Base-by-base conservation (phyloP, 1,140 invertebrate species). In the Argopecten irradians region DNA sequence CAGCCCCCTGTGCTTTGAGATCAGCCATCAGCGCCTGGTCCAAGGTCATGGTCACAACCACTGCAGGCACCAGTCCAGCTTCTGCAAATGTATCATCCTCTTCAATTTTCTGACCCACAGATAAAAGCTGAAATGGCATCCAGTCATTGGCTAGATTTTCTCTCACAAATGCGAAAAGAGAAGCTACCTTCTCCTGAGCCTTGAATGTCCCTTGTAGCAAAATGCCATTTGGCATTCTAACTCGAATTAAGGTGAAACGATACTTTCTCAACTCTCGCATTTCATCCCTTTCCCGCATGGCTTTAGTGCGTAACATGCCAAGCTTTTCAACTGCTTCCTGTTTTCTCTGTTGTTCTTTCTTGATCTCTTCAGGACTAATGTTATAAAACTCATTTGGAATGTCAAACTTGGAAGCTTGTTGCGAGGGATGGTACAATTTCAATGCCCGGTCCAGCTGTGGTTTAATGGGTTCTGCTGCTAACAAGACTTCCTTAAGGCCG, bases 281-380 rank as follows among this genome's bases (percentile, higher is more conserved):
- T 94, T 98, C 98, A 84, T 98, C 97, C 92, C 97, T 97, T 95
- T 99, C 98, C 19, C 98, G 95, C 98, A 99, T 99, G 0, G 98
- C 98, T 96, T 98, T 98, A 0, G 98, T 99, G 87, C 98, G 96
- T 1, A 99, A 94, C 96, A 98, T 97, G 92, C 97, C 96, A 92
- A 97, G 97, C 93, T 96, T 97, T 93, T 99, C 98, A 22, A 98
- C 96, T 35, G 96, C 97, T 95, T 98, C 97, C 32, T 93, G 91
- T 83, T 93, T 86, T 33, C 97, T 93, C 93, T 97, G 97, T 93
- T 98, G 97, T 96, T 99, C 98, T 91, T 96, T 96, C 95, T 98
- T 98, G 7, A 99, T 92, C 95, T 99, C 98, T 92, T 98, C 97
- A 0, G 97, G 95, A 0, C 97, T 96, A 19, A 99, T 94, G 2